Conservation (phyloP, 2,888 invertebrate species). For the Ceriagrion tenellum region DNA sequence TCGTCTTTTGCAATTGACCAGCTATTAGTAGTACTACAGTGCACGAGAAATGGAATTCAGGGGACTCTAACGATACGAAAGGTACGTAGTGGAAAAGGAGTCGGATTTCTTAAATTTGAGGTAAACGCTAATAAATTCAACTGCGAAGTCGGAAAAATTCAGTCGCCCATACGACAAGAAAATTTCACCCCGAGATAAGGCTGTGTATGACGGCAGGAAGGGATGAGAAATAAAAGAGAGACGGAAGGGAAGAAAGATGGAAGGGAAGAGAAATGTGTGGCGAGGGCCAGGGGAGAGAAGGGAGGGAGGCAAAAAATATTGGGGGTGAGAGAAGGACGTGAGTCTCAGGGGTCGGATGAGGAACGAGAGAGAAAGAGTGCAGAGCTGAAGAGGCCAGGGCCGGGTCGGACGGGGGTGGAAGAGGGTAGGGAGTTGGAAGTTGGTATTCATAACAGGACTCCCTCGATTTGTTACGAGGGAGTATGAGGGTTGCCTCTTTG, state of each 20-base stretch:
- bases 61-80: too few relatives aligned
- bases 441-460: constrained; percentile 65
- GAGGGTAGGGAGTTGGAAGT: neutral
- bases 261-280: neutral
- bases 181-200: too few relatives aligned
- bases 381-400: neutral
- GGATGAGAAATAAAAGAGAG: neutral
- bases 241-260: neutral
- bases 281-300: neutral
- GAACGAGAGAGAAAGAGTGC: neutral
- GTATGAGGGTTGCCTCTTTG: neutral
- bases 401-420: neutral
- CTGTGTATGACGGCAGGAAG: neutral
- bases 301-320: neutral
- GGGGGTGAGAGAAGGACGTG: neutral
- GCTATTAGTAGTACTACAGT: too few relatives aligned
- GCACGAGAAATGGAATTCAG: too few relatives aligned
- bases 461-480: constrained; percentile 58
- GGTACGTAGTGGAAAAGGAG: too few relatives aligned
- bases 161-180: too few relatives aligned
- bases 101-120: too few relatives aligned
- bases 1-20: too few relatives aligned
- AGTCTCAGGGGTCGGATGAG: neutral
- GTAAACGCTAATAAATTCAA: too few relatives aligned
- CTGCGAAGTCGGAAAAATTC: too few relatives aligned